Evolutionary conservation across 2,888 invertebrate species (phyloP).

Genomic region (Bombylius major): DNA sequence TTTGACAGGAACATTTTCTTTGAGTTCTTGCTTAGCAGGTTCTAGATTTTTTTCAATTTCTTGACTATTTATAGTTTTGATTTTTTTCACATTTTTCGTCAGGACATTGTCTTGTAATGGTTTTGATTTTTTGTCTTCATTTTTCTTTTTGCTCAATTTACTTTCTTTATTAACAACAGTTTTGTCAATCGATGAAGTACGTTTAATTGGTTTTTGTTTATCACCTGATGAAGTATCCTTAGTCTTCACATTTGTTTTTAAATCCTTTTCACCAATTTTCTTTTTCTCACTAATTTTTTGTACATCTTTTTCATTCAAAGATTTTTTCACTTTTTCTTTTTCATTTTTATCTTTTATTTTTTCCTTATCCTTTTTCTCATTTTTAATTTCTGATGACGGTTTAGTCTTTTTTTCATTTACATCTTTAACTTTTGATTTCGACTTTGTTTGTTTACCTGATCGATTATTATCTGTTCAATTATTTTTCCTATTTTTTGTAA

Average conservation of each 20-base stretch:
- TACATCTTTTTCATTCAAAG: slow-evolving; percentile 1
- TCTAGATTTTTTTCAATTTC: slow-evolving; percentile 21
- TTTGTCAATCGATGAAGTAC: no score
- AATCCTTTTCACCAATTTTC: background rate
- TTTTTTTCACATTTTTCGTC: background rate
- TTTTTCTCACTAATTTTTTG: slow-evolving; percentile 5
- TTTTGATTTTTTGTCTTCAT: no score
- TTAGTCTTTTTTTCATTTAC: background rate
- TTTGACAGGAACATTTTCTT: background rate
- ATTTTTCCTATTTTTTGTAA: slow-evolving; percentile 72
- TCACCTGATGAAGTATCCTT: slow-evolving; percentile 10
- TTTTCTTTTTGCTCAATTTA: no score
- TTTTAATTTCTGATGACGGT: no score
- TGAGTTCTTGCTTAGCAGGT: slow-evolving; percentile 14
- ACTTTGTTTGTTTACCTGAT: slow-evolving; percentile 28
- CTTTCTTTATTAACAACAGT: no score
- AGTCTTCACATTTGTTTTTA: slow-evolving; percentile 13
- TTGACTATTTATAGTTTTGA: slow-evolving; percentile 14
- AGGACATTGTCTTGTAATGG: no score
- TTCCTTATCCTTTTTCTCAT: no score
- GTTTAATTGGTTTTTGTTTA: no score
- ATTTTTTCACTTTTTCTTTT: background rate
- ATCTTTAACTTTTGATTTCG: slow-evolving; percentile 16
- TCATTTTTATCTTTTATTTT: slow-evolving; percentile 22
- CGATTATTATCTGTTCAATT: slow-evolving; percentile 55